Base-by-base conservation (phyloP, 2,113 vertebrate genomes). In the Chlamydotis undulata region DNA sequence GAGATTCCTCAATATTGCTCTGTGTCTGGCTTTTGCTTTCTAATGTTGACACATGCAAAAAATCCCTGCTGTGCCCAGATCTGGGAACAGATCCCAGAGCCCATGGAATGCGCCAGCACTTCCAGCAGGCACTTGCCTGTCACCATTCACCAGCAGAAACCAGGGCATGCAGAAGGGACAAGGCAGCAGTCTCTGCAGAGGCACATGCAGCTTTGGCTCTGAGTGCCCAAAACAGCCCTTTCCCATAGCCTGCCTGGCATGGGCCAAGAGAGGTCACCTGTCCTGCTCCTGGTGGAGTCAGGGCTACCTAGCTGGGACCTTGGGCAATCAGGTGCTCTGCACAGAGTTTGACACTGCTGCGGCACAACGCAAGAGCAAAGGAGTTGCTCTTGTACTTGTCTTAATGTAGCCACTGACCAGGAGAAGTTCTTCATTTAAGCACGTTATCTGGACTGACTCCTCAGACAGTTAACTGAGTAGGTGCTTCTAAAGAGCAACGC, bases 61-160 rank as follows among this genome's bases (percentile, higher is more conserved):
- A 57, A 39, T 87, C 47, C 76, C 94, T 28, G 79, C 95, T 88
- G 81, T 53, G 85, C 91, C 94, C 43, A 31, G 35, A 43, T 45
- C 89, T 97, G 93, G 96, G 97, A 96, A 95, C 60, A 8, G 50
- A 53, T 87, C 96, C 95, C 95, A 89, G 94, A 91, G 87, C 78
- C 35, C 31, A 21, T 0, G 22, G 53, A 53, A 79, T 81, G 78
- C 88, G 96, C 94, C 96, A 97, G 92, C 52, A 69, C 77, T 71
- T 83, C 47, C 86, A 56, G 67, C 83, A 92, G 69, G 74, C 5
- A 0, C 25, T 49, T 26, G 67, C 73, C 73, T 87, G 76, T 22
- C 67, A 24, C 75, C 49, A 15, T 50, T 47, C 10, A 1, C 15
- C 68, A 69, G 94, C 68, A 92, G 69, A 47, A 79, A 45, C 28